phyloP scores from a whole-genome alignment of 2,888 invertebrate genomes.

The Drosophila paranaensis region DNA sequence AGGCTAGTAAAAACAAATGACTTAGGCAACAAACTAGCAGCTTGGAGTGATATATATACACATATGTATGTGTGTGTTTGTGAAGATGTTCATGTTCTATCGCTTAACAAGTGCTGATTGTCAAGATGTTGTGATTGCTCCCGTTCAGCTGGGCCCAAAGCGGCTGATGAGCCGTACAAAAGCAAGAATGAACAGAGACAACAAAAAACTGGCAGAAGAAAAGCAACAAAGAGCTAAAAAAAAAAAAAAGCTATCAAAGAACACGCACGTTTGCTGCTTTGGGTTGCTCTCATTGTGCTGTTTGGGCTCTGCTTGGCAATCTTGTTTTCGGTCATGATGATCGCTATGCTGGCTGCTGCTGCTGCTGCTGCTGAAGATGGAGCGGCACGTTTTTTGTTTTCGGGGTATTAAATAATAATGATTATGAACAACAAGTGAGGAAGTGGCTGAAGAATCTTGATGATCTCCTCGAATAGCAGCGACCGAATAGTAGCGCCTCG shows the following conservation, averaged over 20 bases:
- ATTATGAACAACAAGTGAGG: slow-evolving; percentile 77
- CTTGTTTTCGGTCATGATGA: slow-evolving; percentile 71
- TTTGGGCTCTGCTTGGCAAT: slow-evolving; percentile 50
- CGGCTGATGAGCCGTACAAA: slow-evolving; percentile 19
- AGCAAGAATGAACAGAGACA: slow-evolving; percentile 9
- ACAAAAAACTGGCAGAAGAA: slow-evolving; percentile 1
- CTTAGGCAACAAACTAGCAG: slow-evolving; percentile 50
- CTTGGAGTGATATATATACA: not conserved
- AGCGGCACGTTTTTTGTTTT: slow-evolving; percentile 75
- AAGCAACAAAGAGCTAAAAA: slow-evolving; percentile 31
- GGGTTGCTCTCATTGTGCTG: slow-evolving; percentile 15
- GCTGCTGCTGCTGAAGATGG: slow-evolving; percentile 29
- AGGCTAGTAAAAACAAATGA: slow-evolving; percentile 31
- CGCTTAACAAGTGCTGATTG: slow-evolving; percentile 53
- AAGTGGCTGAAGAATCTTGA: slow-evolving; percentile 73
- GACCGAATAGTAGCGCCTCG: slow-evolving; percentile 39
- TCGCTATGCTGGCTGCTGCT: slow-evolving; percentile 32
- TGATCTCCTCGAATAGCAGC: slow-evolving; percentile 41
- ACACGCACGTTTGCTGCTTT: slow-evolving; percentile 48
- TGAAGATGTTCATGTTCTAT: slow-evolving; percentile 28
- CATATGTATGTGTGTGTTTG: not conserved
- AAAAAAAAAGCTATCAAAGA: slow-evolving; percentile 56
- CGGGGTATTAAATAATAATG: slow-evolving; percentile 77
- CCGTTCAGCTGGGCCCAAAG: slow-evolving; percentile 34
- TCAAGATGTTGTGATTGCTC: slow-evolving; percentile 56